Evolutionary conservation across 2,113 vertebrate species (phyloP).

Genomic region (Alligator sinensis): DNA sequence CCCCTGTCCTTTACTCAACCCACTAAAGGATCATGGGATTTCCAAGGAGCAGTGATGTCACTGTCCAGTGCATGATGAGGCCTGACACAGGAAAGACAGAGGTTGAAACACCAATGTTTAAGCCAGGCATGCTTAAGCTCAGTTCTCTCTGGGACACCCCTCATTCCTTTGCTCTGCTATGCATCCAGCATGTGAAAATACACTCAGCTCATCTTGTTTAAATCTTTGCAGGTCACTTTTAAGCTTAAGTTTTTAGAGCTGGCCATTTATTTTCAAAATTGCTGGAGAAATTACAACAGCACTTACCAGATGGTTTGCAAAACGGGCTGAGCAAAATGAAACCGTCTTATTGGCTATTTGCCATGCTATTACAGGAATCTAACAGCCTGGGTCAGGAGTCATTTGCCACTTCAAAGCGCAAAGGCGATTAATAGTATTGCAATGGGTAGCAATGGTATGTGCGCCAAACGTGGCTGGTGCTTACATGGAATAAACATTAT

Average conservation of each 20-base stretch:
- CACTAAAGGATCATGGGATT: not conserved
- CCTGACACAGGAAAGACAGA: too few relatives aligned
- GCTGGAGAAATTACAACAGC: not conserved
- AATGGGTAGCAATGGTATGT: fast-evolving
- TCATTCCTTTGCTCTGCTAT: not conserved
- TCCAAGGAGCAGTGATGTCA: not conserved
- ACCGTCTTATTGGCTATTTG: not conserved
- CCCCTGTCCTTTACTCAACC: not conserved
- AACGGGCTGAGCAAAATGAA: not conserved
- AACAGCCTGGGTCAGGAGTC: not conserved
- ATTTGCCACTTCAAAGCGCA: not conserved
- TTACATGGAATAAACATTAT: not conserved
- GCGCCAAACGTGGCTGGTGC: fast-evolving
- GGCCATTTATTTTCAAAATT: not conserved
- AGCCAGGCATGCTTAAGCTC: not conserved
- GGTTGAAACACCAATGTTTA: not conserved
- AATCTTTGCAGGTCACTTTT: not conserved
- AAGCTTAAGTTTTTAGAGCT: not conserved
- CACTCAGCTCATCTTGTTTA: not conserved
- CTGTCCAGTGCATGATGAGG: not conserved
- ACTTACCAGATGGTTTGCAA: not conserved
- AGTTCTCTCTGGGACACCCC: not conserved
- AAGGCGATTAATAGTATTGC: not conserved
- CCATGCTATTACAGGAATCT: not conserved
- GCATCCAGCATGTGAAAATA: not conserved